Percentiles rank a stretch among this genome's conserved stretches.
Evolutionary conservation across 2,113 vertebrate genomes (phyloP).

Genomic region (Gnathonemus longibarbis): DNA sequence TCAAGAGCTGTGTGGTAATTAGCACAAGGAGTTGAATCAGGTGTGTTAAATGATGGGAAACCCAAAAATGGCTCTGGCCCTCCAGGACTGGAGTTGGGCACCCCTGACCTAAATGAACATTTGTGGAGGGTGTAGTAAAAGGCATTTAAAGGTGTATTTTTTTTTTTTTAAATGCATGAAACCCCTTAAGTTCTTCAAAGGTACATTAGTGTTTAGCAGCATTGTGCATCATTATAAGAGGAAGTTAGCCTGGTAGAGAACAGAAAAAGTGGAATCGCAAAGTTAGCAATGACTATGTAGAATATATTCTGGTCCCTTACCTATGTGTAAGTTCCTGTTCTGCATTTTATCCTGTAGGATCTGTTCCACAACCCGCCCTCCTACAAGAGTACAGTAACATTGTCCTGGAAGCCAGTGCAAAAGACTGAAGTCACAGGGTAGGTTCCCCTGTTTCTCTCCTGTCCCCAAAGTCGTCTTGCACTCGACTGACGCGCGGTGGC

Average conservation of each 20-base stretch:
- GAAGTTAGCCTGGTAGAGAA: background rate
- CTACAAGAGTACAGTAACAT: slow-evolving; percentile 92
- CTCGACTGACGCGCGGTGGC: background rate
- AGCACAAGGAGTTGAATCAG: no score
- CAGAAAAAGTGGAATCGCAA: background rate
- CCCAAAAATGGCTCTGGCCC: no score
- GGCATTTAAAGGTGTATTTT: background rate
- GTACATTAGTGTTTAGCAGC: background rate
- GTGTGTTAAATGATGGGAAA: no score
- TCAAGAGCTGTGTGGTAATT: no score
- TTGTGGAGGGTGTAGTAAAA: background rate
- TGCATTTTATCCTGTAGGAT: slow-evolving; percentile 62
- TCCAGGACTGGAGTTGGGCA: no score
- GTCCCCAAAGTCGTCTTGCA: background rate
- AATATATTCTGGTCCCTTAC: background rate
- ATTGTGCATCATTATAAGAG: background rate
- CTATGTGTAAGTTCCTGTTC: background rate
- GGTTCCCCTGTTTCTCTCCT: slow-evolving; percentile 26
- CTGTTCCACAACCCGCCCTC: slow-evolving; percentile 98
- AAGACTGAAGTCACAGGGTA: slow-evolving; percentile 77
- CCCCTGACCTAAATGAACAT: background rate
- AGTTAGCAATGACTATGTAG: background rate
- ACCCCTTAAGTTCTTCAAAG: no score
- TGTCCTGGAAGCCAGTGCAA: slow-evolving; percentile 98
- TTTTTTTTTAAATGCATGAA: background rate